Conservation (phyloP, 2,888 invertebrate genomes). For the Dryobotodes eremita region DNA sequence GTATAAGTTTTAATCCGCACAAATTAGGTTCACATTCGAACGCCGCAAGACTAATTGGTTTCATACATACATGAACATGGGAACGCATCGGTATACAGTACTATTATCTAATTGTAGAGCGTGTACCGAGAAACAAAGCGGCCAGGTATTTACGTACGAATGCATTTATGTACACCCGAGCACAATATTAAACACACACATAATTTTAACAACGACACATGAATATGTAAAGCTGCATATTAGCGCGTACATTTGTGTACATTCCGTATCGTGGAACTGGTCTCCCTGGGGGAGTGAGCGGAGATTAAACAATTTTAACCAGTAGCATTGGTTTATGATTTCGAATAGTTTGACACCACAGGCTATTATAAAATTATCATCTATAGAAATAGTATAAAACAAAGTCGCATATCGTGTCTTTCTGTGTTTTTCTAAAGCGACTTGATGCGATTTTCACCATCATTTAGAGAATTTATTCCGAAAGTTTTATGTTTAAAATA, state of each 20-base stretch:
- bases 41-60: slow-evolving; percentile 21
- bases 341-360: not conserved
- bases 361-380: not conserved
- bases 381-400: not conserved
- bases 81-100: slow-evolving; percentile 47
- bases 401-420: not conserved
- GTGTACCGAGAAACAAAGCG: slow-evolving; percentile 59
- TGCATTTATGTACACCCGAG: slow-evolving; percentile 57
- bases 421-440: not conserved
- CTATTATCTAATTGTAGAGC: slow-evolving; percentile 58
- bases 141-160: slow-evolving; percentile 59
- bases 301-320: slow-evolving; percentile 23
- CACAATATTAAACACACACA: slow-evolving; percentile 62
- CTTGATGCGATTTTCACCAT: not conserved
- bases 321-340: slow-evolving; percentile 8
- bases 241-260: slow-evolving; percentile 37
- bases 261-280: slow-evolving; percentile 23
- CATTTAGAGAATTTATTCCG: not conserved
- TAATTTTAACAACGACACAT: slow-evolving; percentile 59
- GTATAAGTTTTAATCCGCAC: slow-evolving; percentile 7
- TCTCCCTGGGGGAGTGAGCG: slow-evolving; percentile 18
- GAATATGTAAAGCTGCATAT: slow-evolving; percentile 57
- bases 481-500: not conserved
- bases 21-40: slow-evolving; percentile 35
- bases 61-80: slow-evolving; percentile 24